phyloP scores from a whole-genome alignment of 2,797 vertebrate species.

The Leptodactylus fallax region DNA sequence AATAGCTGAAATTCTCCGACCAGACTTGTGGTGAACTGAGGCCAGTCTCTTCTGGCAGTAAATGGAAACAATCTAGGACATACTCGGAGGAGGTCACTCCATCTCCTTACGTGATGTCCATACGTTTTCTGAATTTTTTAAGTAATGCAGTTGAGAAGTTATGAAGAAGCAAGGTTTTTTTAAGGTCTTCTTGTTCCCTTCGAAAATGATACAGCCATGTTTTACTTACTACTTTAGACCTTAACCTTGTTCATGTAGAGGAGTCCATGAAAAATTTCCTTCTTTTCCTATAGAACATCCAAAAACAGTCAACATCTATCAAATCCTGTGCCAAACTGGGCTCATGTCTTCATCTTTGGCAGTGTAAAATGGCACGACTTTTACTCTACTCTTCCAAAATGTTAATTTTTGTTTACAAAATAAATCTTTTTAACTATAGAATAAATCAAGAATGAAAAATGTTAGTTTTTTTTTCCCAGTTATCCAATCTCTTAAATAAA shows the following conservation, averaged over 20 bases:
- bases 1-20: too few relatives aligned
- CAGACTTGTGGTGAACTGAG: too few relatives aligned
- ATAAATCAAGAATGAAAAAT: conserved; percentile 12
- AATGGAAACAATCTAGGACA: too few relatives aligned
- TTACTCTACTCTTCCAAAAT: conserved; percentile 7
- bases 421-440: conserved; percentile 8
- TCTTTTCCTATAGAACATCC: neutral
- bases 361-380: neutral
- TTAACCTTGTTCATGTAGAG: neutral
- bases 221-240: neutral
- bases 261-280: neutral
- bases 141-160: too few relatives aligned
- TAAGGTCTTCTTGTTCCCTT: neutral
- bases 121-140: too few relatives aligned
- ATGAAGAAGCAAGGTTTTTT: too few relatives aligned
- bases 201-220: neutral
- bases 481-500: conserved; percentile 44
- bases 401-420: conserved; percentile 19
- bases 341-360: neutral
- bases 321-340: neutral
- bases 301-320: neutral
- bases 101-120: neutral
- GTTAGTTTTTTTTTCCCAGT: neutral
- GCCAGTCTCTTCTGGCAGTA: too few relatives aligned
- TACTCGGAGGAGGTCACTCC: too few relatives aligned